phyloP scores from a whole-genome alignment of 2,797 vertebrate species.

The Tapirus indicus region DNA sequence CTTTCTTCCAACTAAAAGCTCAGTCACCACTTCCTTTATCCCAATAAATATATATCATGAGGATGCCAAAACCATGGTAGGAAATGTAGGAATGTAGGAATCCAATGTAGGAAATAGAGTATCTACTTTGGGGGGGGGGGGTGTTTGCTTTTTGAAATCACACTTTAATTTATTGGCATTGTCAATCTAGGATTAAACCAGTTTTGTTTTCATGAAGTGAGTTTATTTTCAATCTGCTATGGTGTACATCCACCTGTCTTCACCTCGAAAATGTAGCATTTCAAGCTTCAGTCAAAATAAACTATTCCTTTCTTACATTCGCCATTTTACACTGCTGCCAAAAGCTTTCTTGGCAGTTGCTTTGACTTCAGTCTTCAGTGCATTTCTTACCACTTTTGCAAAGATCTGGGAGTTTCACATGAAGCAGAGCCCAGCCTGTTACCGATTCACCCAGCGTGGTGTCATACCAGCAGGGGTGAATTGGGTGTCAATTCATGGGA shows the following conservation, averaged over 20 bases:
- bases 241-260: background rate
- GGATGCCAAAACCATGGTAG: background rate
- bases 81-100: background rate
- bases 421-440: constrained; percentile 86
- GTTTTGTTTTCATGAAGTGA: background rate
- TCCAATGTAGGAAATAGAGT: background rate
- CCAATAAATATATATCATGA: background rate
- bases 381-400: constrained; percentile 90
- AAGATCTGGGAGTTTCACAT: constrained; percentile 94
- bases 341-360: constrained; percentile 89
- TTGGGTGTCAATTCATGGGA: too few species aligned
- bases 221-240: background rate
- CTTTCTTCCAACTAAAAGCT: background rate
- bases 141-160: background rate
- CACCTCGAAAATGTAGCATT: background rate
- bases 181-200: background rate
- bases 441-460: background rate
- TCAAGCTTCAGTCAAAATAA: background rate
- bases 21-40: background rate
- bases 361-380: constrained; percentile 92
- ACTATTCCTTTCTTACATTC: constrained; percentile 84
- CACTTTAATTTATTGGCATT: background rate
- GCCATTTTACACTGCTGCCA: constrained; percentile 88
- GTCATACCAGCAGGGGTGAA: background rate
- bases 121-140: background rate